Base-by-base conservation (phyloP, 2,888 invertebrate species). In the Hofmannophila pseudospretella region DNA sequence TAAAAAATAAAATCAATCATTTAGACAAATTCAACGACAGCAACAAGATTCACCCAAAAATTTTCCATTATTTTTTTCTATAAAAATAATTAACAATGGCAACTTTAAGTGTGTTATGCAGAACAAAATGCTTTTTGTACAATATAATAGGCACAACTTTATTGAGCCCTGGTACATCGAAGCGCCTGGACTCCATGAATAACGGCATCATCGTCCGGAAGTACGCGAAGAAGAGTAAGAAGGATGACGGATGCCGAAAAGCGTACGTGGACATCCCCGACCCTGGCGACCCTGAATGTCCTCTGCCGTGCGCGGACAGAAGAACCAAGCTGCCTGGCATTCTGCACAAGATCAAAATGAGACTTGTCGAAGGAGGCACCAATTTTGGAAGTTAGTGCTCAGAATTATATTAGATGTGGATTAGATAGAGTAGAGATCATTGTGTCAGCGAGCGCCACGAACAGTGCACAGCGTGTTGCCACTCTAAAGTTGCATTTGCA, bases 301-400 rank as follows among this genome's bases (percentile, higher is more conserved):
- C 71, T 1, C 27, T 56, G 26, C 58, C 68, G 3, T 77, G 75
- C 45, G 58, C 66, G 10, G 64, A 64, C 34, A 52, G 54, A 26
- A 53, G 48, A 12, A 69, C 49, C 7, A 59, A 71, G 44, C 75
- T 73, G 36, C 40, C 52, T 28, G 72, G 80, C 0, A 73, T 85
- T 27, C 47, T 86, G 5, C 81, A 80, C 41, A 74, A 49, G 46
- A 81, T 85, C 13, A 82, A 81, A 51, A 40, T 85, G 34, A 75
- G 49, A 49, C 51, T 86, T 5, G 54, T 77, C 12, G 80, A 85
- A 47, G 85, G 85, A 11, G 84, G 85, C 36, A 71, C 80, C 1
- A 86, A 85, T 45, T 85, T 86, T 59, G 82, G 82, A 48, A 80
- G 85, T 84, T 54, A 75, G 81, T 59, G 16, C 28, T 10, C 2